These are phyloP conservation scores for Caenorhabditis drosophilae DNA, from an alignment of 2,888 invertebrate genomes.

Conservation along the genomic window DNA sequence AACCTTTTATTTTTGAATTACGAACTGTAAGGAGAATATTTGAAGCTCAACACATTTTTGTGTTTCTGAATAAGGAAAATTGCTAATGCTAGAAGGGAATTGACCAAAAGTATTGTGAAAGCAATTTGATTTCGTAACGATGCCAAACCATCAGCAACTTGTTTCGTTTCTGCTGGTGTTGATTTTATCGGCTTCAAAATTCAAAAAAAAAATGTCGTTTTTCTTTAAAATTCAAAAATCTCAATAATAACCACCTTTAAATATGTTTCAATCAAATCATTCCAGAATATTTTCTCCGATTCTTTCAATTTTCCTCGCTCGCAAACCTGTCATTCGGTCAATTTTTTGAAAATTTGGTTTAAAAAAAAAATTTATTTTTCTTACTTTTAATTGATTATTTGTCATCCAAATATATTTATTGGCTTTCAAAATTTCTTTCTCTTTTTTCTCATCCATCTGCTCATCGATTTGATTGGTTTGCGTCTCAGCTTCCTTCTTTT, in stretches of 20 bases:
- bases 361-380: neutral
- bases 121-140: slow-evolving; percentile 88
- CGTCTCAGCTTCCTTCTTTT: slow-evolving; percentile 16
- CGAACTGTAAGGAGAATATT: slow-evolving; percentile 54
- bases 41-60: slow-evolving; percentile 81
- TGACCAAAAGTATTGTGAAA: slow-evolving; percentile 96
- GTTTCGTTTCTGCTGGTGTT: slow-evolving; percentile 52
- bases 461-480: slow-evolving; percentile 12
- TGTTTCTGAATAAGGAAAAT: slow-evolving; percentile 97
- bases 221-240: slow-evolving; percentile 8
- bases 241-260: slow-evolving; percentile 51
- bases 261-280: slow-evolving; percentile 66
- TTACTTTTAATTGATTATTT: slow-evolving; percentile 48
- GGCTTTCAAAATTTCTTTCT: slow-evolving; percentile 22
- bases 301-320: slow-evolving; percentile 62
- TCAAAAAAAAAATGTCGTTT: neutral
- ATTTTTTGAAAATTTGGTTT: neutral
- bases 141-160: slow-evolving; percentile 78
- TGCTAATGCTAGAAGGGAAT: slow-evolving; percentile 96
- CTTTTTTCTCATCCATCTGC: slow-evolving; percentile 6
- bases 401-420: slow-evolving; percentile 60
- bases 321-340: slow-evolving; percentile 40
- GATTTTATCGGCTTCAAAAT: slow-evolving; percentile 60
- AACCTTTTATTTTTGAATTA: slow-evolving; percentile 42
- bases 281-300: slow-evolving; percentile 75